Evolutionary conservation across 2,888 invertebrate genomes (phyloP).

Genomic region (Carterocephalus palaemon): DNA sequence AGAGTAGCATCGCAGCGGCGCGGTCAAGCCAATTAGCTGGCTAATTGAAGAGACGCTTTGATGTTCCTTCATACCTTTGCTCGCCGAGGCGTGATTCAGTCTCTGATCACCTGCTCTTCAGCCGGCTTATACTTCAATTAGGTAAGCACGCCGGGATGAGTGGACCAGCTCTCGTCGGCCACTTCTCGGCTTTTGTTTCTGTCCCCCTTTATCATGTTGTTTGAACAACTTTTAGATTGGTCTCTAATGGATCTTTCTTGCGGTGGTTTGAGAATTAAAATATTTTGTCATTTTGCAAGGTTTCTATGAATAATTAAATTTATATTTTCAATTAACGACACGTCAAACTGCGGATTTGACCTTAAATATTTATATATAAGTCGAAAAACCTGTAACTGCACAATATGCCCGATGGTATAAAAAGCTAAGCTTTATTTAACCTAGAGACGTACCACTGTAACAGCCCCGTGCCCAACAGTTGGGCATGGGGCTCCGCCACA

Average conservation of each 20-base stretch:
- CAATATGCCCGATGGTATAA: no score
- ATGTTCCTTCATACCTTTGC: constrained; percentile 50
- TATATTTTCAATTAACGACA: no score
- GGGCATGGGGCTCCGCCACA: no score
- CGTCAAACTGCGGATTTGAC: no score
- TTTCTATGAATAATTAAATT: no score
- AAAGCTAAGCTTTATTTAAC: no score
- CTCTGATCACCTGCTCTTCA: constrained; percentile 40
- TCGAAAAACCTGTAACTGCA: no score
- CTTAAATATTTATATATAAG: no score
- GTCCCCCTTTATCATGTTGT: constrained; percentile 1
- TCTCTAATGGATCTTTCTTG: neutral
- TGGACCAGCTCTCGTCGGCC: constrained; percentile 11
- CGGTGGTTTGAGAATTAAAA: no score
- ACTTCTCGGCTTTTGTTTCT: constrained; percentile 12
- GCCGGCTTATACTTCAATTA: constrained; percentile 10
- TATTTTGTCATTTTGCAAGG: no score
- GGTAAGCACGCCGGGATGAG: constrained; percentile 10
- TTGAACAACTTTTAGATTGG: neutral
- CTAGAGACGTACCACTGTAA: no score
- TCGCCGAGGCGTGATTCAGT: constrained; percentile 46
- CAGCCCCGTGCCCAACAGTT: no score
- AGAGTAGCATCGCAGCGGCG: constrained; percentile 18
- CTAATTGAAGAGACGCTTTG: constrained; percentile 62
- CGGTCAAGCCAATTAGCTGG: constrained; percentile 71